A percentile compares a stretch with the other conserved stretches of the same genome.
Evolutionary conservation across 2,888 invertebrate species (phyloP).

Genomic region (Stramonita haemastoma): DNA sequence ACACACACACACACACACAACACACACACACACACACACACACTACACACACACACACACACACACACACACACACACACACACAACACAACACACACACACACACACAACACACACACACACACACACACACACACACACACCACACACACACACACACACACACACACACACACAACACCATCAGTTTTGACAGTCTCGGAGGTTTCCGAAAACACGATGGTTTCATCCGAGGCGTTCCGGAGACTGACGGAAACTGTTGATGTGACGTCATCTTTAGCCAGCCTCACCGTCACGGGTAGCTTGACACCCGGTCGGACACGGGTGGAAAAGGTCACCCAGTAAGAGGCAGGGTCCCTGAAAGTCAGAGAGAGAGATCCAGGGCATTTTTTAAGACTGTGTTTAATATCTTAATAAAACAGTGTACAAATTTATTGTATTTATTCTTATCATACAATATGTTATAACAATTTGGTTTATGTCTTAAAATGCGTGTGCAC

Average conservation of each 20-base stretch:
- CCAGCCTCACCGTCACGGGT: slow-evolving; percentile 23
- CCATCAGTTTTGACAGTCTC: background rate
- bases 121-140: background rate
- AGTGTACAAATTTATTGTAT: too few relatives aligned
- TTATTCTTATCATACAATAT: too few relatives aligned
- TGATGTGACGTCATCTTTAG: background rate
- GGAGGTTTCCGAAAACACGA: background rate
- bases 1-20: background rate
- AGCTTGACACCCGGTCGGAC: slow-evolving; percentile 23
- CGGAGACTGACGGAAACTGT: background rate
- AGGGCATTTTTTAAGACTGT: too few relatives aligned
- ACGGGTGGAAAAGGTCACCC: slow-evolving; percentile 35
- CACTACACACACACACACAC: too few relatives aligned
- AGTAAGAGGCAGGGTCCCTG: slow-evolving; percentile 3
- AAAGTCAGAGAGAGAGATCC: too few relatives aligned
- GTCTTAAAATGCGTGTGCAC: too few relatives aligned
- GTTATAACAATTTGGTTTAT: too few relatives aligned
- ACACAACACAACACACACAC: background rate
- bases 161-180: background rate
- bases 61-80: background rate
- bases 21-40: background rate
- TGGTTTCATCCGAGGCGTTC: background rate
- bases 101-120: slow-evolving; percentile 1
- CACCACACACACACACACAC: background rate
- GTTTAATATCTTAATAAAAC: too few relatives aligned